These are phyloP conservation scores for Drosophila paracracens DNA, from an alignment of 2,888 invertebrate genomes.

Conservation along the genomic window DNA sequence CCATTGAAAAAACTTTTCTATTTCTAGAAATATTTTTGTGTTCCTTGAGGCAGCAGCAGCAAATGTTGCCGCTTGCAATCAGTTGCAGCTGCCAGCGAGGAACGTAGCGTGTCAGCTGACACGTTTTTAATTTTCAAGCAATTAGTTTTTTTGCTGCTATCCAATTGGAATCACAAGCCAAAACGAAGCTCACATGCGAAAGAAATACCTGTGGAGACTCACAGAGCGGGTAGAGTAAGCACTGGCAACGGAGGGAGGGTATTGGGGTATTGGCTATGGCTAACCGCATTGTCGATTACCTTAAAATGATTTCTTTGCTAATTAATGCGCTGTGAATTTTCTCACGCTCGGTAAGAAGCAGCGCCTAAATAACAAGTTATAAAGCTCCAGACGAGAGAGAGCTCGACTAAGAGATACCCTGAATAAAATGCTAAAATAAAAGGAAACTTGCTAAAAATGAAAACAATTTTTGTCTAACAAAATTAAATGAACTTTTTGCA, in stretches of 20 bases:
- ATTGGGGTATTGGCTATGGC: slow-evolving; percentile 14
- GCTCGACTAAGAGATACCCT: background rate
- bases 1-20: slow-evolving; percentile 1
- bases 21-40: background rate
- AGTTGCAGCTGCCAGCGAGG: slow-evolving; percentile 26
- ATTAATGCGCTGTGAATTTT: slow-evolving; percentile 75
- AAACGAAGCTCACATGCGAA: slow-evolving; percentile 41
- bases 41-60: slow-evolving; percentile 7
- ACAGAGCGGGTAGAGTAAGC: background rate
- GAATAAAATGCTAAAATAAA: background rate
- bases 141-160: slow-evolving; percentile 50
- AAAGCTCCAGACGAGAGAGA: background rate
- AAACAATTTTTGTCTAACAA: background rate
- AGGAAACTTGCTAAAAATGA: accelerated
- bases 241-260: background rate
- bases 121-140: slow-evolving; percentile 64
- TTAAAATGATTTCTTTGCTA: slow-evolving; percentile 67
- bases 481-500: background rate
- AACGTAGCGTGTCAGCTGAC: slow-evolving; percentile 62
- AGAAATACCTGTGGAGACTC: slow-evolving; percentile 8
- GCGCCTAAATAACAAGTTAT: background rate
- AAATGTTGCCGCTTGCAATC: slow-evolving; percentile 7
- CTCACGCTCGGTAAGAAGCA: slow-evolving; percentile 58
- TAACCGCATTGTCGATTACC: slow-evolving; percentile 61
- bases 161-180: slow-evolving; percentile 37